Evolutionary conservation across 2,888 invertebrate species (phyloP), one percentile per base, ranked within the genome.

Genomic region (Ypsolopha scabrella): DNA sequence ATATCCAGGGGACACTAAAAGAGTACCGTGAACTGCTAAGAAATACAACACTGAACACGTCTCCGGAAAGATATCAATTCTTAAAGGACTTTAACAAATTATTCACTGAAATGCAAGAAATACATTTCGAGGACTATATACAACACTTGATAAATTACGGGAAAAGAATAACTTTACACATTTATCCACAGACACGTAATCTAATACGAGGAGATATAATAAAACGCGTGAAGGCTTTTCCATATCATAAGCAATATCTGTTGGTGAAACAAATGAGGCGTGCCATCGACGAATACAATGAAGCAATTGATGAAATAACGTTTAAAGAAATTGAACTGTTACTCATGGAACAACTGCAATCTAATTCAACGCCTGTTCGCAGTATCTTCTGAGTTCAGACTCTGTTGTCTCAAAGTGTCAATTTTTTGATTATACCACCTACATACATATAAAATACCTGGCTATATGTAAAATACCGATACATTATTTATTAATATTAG

Each of bases 1-100:
- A 71, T 2, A 51, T 77, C 3, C 59, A 58, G 37, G 55, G 55
- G 0, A 63, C 68, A 54, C 51, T 77, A 6, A 38, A 37, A n/a
- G 34, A 53, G 0, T 73, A 68, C 39, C 57, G 57, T 44, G 37
- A 58, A 1, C 58, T 24, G 4, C 24, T 24, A 24, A 24, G 24
- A 24, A 24, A 24, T 43, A 9, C 14, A 43, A 43, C n/a, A 43
- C 2, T 47, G 24, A 43, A 9, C 14, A 9, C n/a, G 13, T 6
- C n/a, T 14, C 8, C n/a, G 9, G 9, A 9, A 24, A 24, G 24
- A 24, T 24, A 11, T 10, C 7, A 38, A 48, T 43, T 43, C 13
- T 7, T 43, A 9, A 13, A 14, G 13, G 43, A 13, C n/a, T 13
- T 43, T 7, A 14, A 43, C 43, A 43, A 43, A 0, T 9, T 9